Evolutionary conservation across 2,113 vertebrate genomes (phyloP), one percentile per base, ranked within the genome.

Genomic region (Nipponia nippon): DNA sequence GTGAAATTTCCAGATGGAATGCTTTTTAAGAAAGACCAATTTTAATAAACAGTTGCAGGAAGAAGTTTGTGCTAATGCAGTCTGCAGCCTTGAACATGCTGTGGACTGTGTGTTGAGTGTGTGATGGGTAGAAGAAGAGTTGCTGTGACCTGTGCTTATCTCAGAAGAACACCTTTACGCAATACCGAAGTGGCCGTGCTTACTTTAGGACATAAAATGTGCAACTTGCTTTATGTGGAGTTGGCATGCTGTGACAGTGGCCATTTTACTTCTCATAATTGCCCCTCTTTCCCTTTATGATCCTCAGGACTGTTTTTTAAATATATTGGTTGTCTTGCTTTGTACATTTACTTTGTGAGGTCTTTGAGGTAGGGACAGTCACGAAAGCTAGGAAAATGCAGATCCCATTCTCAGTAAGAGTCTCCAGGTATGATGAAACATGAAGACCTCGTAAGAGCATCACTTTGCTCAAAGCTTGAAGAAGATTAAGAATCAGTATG

Each of bases 71-170:
- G 22, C 44, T 58, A 32, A 46, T 38, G 16, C 56, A 55, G 8
- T 29, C 56, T 59, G 55, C 27, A 90, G 17, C 32, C 78, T 67
- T 85, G 75, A 83, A n/a, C 47, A 19, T 55, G 13, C 59, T 1
- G 6, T 42, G 25, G 49, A 50, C 27, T 52, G 26, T 56, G 52
- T 0, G 0, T 27, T 50, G 44, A 59, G 12, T 8, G 13, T 16
- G 53, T 58, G 42, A 26, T 16, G 32, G 11, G 29, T 27, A 50
- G 30, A 69, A 49, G 52, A 44, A 38, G 34, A 61, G 22, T 23
- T 75, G 20, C 85, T 90, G 46, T 55, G 47, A 42, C 21, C 61
- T 80, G 62, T 83, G 36, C 30, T 72, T 72, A 4, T 34, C 44
- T 90, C 38, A 30, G 58, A 65, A 61, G n/a, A 88, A 15, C 42